These are phyloP conservation scores for Adoxophyes honmai DNA, from an alignment of 1,140 invertebrate species.

Conservation along the genomic window DNA sequence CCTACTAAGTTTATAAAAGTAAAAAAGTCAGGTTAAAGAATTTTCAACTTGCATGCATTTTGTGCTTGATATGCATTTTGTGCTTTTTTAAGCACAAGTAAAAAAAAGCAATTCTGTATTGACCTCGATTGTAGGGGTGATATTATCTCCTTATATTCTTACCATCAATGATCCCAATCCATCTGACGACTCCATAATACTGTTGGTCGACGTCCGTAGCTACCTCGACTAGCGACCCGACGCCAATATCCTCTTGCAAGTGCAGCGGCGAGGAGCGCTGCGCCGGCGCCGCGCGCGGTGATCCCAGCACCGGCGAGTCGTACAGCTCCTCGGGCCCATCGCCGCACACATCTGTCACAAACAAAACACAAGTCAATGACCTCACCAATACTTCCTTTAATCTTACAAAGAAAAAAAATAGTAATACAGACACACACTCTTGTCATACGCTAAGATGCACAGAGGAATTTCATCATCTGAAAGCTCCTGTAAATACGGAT, in stretches of 20 bases:
- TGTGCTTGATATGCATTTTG: no score
- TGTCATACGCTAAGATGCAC: conserved; percentile 62
- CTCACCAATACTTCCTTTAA: background rate
- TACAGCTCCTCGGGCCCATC: conserved; percentile 51
- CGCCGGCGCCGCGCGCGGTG: conserved; percentile 41
- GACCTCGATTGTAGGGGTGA: no score
- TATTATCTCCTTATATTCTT: no score
- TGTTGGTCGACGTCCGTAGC: conserved; percentile 77
- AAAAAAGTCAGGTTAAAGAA: no score
- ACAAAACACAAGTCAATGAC: no score
- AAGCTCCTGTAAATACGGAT: conserved; percentile 51
- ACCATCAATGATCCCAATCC: conserved; percentile 88
- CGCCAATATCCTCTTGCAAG: conserved; percentile 78
- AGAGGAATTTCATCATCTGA: conserved; percentile 63
- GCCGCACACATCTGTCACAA: conserved; percentile 47
- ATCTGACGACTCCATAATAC: conserved; percentile 90
- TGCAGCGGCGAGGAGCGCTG: conserved; percentile 36
- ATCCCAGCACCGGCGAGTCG: conserved; percentile 55
- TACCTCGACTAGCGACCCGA: conserved; percentile 88
- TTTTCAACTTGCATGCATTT: no score
- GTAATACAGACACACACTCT: conserved; percentile 38
- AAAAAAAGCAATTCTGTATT: no score
- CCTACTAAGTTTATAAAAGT: no score
- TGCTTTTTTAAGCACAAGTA: no score
- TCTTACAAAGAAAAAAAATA: background rate